phyloP scores from a whole-genome alignment of 2,888 invertebrate genomes.

The Prosapia bicincta region DNA sequence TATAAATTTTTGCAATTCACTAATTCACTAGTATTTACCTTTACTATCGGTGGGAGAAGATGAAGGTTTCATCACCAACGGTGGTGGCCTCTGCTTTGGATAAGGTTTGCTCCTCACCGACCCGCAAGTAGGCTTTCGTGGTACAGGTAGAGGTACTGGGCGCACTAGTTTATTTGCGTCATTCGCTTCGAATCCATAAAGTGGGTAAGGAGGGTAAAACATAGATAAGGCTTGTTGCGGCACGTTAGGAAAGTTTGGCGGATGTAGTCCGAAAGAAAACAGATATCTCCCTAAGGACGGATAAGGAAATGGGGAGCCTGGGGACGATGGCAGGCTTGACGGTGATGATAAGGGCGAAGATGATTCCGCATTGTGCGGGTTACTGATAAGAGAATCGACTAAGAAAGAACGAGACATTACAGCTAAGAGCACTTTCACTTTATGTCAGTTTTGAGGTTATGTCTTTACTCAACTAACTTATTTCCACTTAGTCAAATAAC shows the following conservation, averaged over 20 bases:
- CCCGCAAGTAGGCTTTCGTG: constrained; percentile 1
- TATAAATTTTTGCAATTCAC: too few relatives aligned
- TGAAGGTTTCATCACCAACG: background rate
- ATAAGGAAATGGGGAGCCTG: constrained; percentile 44
- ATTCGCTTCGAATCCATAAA: constrained; percentile 27
- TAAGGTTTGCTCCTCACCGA: background rate
- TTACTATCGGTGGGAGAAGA: background rate
- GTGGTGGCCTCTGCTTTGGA: background rate
- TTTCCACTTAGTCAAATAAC: too few relatives aligned
- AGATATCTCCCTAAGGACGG: constrained; percentile 36
- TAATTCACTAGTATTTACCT: too few relatives aligned
- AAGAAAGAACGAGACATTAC: constrained; percentile 78
- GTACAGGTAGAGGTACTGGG: constrained; percentile 20
- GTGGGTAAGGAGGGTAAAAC: constrained; percentile 33
- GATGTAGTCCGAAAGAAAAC: constrained; percentile 27
- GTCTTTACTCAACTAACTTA: too few relatives aligned
- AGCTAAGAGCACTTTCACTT: background rate
- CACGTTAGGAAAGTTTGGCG: constrained; percentile 23
- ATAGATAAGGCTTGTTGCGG: constrained; percentile 30
- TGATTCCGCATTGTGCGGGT: constrained; percentile 44
- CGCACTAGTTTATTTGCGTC: constrained; percentile 14
- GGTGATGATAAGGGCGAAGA: constrained; percentile 49
- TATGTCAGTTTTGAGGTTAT: background rate
- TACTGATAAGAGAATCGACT: constrained; percentile 70
- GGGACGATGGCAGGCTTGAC: constrained; percentile 49